phyloP scores from a whole-genome alignment of 2,888 invertebrate genomes.

The Colostygia pectinataria region DNA sequence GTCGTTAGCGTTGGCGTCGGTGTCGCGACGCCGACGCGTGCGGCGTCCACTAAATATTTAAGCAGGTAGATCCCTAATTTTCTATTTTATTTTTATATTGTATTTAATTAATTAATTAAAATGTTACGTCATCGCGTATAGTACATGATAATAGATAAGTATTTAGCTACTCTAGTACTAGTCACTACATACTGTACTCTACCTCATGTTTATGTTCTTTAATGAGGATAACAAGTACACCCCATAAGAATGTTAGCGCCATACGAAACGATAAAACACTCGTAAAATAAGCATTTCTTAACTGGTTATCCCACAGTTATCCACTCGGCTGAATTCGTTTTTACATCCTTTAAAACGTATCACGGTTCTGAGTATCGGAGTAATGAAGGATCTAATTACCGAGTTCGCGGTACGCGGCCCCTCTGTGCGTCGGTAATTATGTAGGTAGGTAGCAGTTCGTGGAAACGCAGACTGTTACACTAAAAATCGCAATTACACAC shows the following conservation, averaged over 20 bases:
- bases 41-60: no score
- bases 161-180: no score
- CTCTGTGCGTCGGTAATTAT: constrained; percentile 57
- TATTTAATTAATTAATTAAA: no score
- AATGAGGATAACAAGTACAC: neutral
- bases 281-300: neutral
- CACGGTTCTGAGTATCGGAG: constrained; percentile 55
- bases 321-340: constrained; percentile 17
- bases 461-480: constrained; percentile 46
- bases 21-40: no score
- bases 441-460: constrained; percentile 51
- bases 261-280: neutral
- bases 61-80: no score
- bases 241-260: constrained; percentile 16
- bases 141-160: no score
- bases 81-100: no score
- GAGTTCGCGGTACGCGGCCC: constrained; percentile 61
- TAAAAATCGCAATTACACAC: constrained; percentile 48
- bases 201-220: no score
- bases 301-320: constrained; percentile 20
- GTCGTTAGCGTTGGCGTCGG: no score
- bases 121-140: no score
- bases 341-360: constrained; percentile 28
- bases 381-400: constrained; percentile 63
- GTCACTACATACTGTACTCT: no score